Evolutionary conservation across 2,797 vertebrate species (phyloP).

Genomic region (Esox masquinongy): DNA sequence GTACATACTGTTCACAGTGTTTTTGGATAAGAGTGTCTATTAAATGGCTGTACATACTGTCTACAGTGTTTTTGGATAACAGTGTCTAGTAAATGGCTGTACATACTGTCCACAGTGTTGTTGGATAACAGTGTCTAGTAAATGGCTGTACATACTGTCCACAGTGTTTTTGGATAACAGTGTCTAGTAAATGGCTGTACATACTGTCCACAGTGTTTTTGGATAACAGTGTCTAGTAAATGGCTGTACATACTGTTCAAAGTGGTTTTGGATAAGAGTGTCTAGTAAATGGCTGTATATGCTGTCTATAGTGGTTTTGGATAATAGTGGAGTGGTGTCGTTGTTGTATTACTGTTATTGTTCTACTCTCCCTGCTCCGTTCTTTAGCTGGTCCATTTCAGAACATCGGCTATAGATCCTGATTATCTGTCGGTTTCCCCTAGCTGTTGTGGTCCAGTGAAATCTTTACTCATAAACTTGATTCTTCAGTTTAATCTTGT

Average conservation of each 20-base stretch:
- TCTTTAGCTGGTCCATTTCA: conserved; percentile 78
- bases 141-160: too few species aligned
- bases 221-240: conserved; percentile 1
- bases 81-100: conserved; percentile 1
- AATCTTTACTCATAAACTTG: conserved; percentile 79
- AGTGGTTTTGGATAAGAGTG: conserved; percentile 15
- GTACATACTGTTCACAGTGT: too few species aligned
- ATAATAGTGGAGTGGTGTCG: conserved; percentile 38
- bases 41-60: background rate
- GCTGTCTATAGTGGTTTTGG: background rate
- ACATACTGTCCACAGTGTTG: conserved; percentile 19
- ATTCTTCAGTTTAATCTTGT: conserved; percentile 80
- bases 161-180: too few species aligned
- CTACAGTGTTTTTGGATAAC: background rate
- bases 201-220: background rate
- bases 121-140: too few species aligned
- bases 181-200: background rate
- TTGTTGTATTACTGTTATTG: conserved; percentile 46
- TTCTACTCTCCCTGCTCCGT: conserved; percentile 63
- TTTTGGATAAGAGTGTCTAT: too few species aligned
- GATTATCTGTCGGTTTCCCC: conserved; percentile 74
- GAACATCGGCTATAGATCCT: conserved; percentile 79
- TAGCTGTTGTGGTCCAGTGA: conserved; percentile 76
- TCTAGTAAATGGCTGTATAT: background rate
- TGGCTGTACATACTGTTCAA: background rate